Base-by-base conservation (phyloP, 2,888 invertebrate genomes). In the Villa cingulata region DNA sequence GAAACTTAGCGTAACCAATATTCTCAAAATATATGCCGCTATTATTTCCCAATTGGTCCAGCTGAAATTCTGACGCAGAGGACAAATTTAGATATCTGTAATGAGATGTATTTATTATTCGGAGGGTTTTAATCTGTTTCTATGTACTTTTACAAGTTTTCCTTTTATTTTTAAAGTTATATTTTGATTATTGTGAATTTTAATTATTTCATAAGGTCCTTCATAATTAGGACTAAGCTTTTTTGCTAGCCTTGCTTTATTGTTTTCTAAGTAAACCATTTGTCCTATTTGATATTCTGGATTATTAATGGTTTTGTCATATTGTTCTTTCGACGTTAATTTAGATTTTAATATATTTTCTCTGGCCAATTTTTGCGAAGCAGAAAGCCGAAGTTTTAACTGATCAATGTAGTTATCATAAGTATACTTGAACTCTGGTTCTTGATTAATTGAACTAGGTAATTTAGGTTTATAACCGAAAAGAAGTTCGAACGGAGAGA, bases 401-500 rank as follows among this genome's bases (percentile, higher is more conserved):
- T 47, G 42, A 16, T 50, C 48, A 16, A 43, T 23, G 20, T 48
- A 48, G 42, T 39, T 43, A 17, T 51, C 46, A 45, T 46, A 47
- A 17, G 45, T 50, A 19, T 51, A 49, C 42, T 18, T 43, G 17
- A 49, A 36, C 37, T 49, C 46, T 16, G 46, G 44, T 14, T 40
- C n/a, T 29, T 40, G 34, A 16, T 14, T 43, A 23, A 50, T 15
- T 16, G 43, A 45, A 20, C 41, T 38, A 16, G 50, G 49, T 20
- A 50, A 32, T 40, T 37, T 19, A 4, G 48, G 50, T 34, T 48
- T 50, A 40, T 40, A 38, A 16, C 48, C 50, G 38, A 48, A 50
- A 12, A 50, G 23, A 38, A 48, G 17, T 37, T 50, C 50, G 29
- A 56, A 61, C 2, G 63, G 64, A 1, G 62, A 58, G 39, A 56